Percentiles rank a stretch among this genome's conserved stretches.
phyloP scores from a whole-genome alignment of 2,113 vertebrate genomes.

The Zingel zingel region DNA sequence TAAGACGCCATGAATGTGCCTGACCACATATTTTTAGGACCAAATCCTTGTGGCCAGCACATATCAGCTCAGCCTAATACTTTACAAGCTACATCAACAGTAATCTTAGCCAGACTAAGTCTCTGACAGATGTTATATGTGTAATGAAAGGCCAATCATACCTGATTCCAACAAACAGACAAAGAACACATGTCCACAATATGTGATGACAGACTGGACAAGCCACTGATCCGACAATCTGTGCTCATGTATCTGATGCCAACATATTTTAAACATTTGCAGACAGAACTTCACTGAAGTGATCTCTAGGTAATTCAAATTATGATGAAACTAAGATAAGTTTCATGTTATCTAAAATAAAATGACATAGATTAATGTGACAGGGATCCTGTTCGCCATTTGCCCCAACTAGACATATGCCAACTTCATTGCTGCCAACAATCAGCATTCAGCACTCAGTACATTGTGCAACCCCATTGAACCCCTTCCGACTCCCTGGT shows the following conservation, averaged over 20 bases:
- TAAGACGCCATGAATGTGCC: background rate
- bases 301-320: background rate
- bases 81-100: constrained; percentile 62
- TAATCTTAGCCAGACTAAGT: constrained; percentile 34
- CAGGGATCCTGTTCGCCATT: background rate
- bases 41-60: constrained; percentile 10
- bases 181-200: constrained; percentile 42
- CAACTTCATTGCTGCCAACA: background rate
- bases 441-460: background rate
- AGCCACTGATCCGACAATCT: constrained; percentile 4
- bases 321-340: background rate
- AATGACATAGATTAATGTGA: background rate
- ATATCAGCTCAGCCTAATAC: constrained; percentile 48
- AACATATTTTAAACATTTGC: background rate
- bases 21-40: constrained; percentile 11
- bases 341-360: background rate
- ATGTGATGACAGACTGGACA: constrained; percentile 46
- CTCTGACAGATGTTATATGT: constrained; percentile 56
- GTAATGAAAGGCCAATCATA: constrained; percentile 50
- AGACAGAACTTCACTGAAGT: background rate
- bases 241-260: background rate
- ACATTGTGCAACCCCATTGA: background rate
- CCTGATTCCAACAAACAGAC: constrained; percentile 48
- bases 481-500: background rate
- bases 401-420: background rate